Conservation (phyloP, 1,140 invertebrate genomes). For the Archivesica marissinica region DNA sequence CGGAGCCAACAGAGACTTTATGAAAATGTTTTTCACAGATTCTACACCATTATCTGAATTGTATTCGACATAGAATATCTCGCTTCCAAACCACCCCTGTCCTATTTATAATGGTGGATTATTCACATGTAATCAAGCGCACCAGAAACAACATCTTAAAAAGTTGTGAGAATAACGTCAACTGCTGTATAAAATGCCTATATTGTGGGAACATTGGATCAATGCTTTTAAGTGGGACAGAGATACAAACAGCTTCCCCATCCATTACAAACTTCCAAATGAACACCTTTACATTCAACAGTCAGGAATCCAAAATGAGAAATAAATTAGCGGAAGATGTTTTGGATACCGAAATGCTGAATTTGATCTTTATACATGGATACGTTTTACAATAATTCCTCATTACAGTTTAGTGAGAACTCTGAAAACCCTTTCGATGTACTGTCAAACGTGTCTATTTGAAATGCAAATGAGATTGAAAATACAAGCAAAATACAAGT, state of each 20-base stretch:
- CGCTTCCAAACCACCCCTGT: background rate
- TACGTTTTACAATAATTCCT: no score
- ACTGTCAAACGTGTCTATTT: no score
- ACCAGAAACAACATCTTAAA: conserved; percentile 57
- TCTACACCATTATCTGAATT: no score
- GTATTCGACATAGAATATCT: no score
- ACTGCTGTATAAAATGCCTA: background rate
- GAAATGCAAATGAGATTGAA: no score
- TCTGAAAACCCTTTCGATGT: no score
- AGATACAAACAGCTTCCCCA: conserved; percentile 23
- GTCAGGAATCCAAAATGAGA: conserved; percentile 25
- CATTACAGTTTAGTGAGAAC: no score
- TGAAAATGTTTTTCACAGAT: conserved; percentile 42
- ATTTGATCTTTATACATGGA: no score
- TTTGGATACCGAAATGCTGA: background rate
- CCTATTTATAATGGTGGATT: conserved; percentile 34
- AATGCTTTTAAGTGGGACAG: conserved; percentile 59
- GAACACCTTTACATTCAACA: conserved; percentile 59
- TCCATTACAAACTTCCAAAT: conserved; percentile 60
- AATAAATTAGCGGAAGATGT: conserved; percentile 21
- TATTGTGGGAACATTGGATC: conserved; percentile 49
- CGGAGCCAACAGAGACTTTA: conserved; percentile 50
- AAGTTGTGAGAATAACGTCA: conserved; percentile 41
- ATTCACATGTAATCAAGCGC: conserved; percentile 50
- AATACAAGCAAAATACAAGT: no score